Evolutionary conservation across 2,113 vertebrate species (phyloP), one percentile per base, ranked within the genome.

Genomic region (Oncorhynchus nerka): DNA sequence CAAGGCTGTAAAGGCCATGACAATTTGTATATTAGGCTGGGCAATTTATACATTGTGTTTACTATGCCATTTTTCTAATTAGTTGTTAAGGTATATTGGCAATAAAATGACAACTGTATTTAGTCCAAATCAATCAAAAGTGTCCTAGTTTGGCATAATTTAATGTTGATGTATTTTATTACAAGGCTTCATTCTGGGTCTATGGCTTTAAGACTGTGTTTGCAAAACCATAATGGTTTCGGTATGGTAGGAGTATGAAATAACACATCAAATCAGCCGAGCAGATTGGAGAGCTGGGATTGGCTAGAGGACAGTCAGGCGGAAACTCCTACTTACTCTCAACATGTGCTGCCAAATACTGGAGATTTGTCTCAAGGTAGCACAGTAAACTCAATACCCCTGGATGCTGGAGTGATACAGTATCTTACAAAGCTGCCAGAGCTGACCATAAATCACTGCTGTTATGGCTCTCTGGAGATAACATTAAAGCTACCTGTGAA

Each of bases 231-330:
- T 71, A 73, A 82, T 15, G 19, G 66, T 51, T 34, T 68, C 39
- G 39, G 2, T 45, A 45, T 45, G 39, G 39, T 45, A 55, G 51
- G 55, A 68, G 67, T 20, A 79, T 61, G 12, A 64, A 79, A 78
- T n/a, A n/a, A 71, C 79, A 82, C 82, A 77, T 86, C 78, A 86
- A 81, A 90, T 89, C 82, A 88, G 87, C 84, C 85, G 71, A 90
- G 74, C 49, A 49, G 7, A 75, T 45, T 67, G 75, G 69, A 80
- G 84, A 68, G 80, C 82, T 34, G 59, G 76, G 89, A 89, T 89
- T 90, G 86, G 91, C 81, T 86, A 84, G 68, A n/a, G 24, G 51
- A 74, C 45, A 74, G 75, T 86, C 76, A 68, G 74, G 85, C 61
- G 80, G 81, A 80, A 84, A 90, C 88, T 92, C 88, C 90, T 89